These are phyloP conservation scores for Erebia aethiops DNA, from an alignment of 2,888 invertebrate species.

Conservation along the genomic window DNA sequence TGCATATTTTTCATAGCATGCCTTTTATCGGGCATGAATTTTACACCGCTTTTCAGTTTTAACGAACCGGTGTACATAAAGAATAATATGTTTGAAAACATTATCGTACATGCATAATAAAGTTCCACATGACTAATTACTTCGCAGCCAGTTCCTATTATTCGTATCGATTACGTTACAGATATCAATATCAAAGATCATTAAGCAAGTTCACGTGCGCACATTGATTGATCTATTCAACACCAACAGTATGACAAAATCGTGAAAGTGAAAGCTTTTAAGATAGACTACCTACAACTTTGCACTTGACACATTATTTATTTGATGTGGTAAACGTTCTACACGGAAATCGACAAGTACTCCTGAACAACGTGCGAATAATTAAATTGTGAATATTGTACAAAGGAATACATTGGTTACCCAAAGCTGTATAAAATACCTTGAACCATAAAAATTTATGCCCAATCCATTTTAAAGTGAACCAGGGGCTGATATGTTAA, in stretches of 20 bases:
- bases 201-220: conserved; percentile 32
- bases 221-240: conserved; percentile 45
- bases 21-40: neutral
- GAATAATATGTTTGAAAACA: conserved; percentile 1
- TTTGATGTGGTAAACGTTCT: conserved; percentile 48
- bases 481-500: too few relatives aligned
- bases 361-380: conserved; percentile 41
- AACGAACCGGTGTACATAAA: neutral
- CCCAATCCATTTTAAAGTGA: too few relatives aligned
- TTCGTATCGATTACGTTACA: conserved; percentile 22
- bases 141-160: conserved; percentile 7
- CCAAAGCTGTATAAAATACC: too few relatives aligned
- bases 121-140: conserved; percentile 25
- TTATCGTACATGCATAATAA: conserved; percentile 7
- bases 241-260: conserved; percentile 58
- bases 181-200: conserved; percentile 34
- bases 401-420: too few relatives aligned
- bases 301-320: conserved; percentile 58
- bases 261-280: conserved; percentile 66
- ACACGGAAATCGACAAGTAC: conserved; percentile 44
- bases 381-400: conserved; percentile 35
- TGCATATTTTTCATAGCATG: neutral
- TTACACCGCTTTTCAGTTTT: neutral
- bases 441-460: too few relatives aligned
- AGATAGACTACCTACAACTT: conserved; percentile 57